phyloP scores from a whole-genome alignment of 64 coral and sea anemone genomes.

The Catalaphyllia jardinei region DNA sequence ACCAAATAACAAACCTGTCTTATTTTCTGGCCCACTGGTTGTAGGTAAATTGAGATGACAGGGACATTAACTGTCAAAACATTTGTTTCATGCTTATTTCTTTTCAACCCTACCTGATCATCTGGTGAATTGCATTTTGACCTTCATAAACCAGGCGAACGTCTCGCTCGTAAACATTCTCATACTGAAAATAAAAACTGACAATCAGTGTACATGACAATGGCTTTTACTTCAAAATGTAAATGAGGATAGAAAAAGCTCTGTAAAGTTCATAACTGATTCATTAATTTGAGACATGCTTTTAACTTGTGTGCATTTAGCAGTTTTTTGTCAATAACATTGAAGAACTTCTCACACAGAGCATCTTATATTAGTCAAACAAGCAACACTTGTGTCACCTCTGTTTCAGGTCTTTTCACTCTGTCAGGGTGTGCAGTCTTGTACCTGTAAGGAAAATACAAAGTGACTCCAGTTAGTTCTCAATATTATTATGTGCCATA shows the following conservation, averaged over 20 bases:
- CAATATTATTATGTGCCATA: not conserved
- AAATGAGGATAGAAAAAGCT: not conserved
- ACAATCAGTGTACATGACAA: not conserved
- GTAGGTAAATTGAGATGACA: no score
- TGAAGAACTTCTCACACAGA: no score
- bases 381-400: constrained; percentile 44
- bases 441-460: constrained; percentile 46
- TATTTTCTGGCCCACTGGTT: no score
- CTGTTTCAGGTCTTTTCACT: constrained; percentile 77
- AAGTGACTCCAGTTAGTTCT: no score
- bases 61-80: not conserved
- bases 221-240: not conserved
- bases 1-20: no score
- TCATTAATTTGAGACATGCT: no score
- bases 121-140: constrained; percentile 95
- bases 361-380: not conserved
- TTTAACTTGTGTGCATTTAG: no score
- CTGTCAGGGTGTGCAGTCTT: constrained; percentile 87
- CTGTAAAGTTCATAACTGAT: no score
- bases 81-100: not conserved
- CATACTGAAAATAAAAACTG: constrained; percentile 77
- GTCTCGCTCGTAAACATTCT: constrained; percentile 89
- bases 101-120: constrained; percentile 71
- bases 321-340: no score
- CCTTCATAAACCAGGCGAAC: constrained; percentile 96